phyloP scores from a whole-genome alignment of 2,113 vertebrate species.

The Oryzias curvinotus region DNA sequence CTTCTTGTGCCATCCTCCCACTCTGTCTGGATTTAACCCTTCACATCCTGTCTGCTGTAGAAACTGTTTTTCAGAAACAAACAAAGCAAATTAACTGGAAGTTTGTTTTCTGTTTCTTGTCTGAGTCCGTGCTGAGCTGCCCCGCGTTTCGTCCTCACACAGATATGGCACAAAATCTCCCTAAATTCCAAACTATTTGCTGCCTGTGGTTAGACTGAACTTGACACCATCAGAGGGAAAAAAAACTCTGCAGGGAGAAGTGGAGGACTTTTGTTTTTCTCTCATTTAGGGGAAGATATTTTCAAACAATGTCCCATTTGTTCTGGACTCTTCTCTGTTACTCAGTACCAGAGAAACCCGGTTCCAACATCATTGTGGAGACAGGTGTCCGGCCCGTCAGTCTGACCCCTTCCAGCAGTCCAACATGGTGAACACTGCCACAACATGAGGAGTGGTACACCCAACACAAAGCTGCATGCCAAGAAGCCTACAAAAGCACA shows the following conservation, averaged over 20 bases:
- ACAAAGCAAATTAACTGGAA: too few relatives aligned
- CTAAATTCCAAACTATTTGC: slow-evolving; percentile 24
- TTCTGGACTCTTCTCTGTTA: too few relatives aligned
- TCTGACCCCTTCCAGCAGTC: slow-evolving; percentile 21
- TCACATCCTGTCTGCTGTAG: too few relatives aligned
- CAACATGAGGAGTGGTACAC: slow-evolving; percentile 24
- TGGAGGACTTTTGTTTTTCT: too few relatives aligned
- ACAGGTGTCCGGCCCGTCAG: slow-evolving; percentile 35
- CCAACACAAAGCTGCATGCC: slow-evolving; percentile 69
- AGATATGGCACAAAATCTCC: slow-evolving; percentile 59
- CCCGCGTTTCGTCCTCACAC: slow-evolving; percentile 37
- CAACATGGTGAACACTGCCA: slow-evolving; percentile 21
- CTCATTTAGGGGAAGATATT: too few relatives aligned
- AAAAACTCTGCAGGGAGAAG: background rate
- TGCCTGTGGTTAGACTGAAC: slow-evolving; percentile 29
- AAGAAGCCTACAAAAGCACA: slow-evolving; percentile 65
- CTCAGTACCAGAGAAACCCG: too few relatives aligned
- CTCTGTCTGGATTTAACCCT: too few relatives aligned
- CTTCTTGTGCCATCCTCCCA: too few relatives aligned
- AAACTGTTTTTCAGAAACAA: too few relatives aligned
- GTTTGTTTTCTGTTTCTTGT: slow-evolving; percentile 32
- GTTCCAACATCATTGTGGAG: too few relatives aligned
- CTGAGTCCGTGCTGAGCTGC: slow-evolving; percentile 26
- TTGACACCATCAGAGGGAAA: slow-evolving; percentile 26
- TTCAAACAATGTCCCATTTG: too few relatives aligned